phyloP scores from a whole-genome alignment of 2,888 invertebrate genomes.

The Parapristionchus giblindavisi region DNA sequence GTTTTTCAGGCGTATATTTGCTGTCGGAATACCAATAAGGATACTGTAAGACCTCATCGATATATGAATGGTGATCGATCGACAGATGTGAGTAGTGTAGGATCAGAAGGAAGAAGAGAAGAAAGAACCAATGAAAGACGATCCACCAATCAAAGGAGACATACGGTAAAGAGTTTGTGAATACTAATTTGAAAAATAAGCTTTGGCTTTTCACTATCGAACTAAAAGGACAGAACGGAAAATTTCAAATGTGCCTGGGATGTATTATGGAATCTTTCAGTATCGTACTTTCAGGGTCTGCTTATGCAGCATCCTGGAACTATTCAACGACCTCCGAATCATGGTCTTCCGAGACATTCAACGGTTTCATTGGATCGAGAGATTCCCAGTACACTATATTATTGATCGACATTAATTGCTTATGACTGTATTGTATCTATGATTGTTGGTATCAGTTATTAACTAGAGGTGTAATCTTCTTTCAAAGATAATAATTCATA shows the following conservation, averaged over 20 bases:
- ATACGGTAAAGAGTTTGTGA: not conserved
- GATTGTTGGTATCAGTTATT: constrained; percentile 17
- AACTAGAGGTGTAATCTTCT: not conserved
- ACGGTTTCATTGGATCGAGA: constrained; percentile 10
- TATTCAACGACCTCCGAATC: not conserved
- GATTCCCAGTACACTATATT: constrained; percentile 15
- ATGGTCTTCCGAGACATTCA: constrained; percentile 3
- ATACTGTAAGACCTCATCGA: not conserved
- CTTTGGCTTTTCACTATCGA: too few species aligned
- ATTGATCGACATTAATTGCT: constrained; percentile 1
- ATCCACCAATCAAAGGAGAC: not conserved
- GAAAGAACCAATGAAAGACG: constrained; percentile 1
- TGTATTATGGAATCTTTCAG: not conserved
- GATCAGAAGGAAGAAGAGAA: constrained; percentile 21
- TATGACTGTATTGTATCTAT: not conserved
- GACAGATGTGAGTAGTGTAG: constrained; percentile 28
- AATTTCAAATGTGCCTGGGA: too few species aligned
- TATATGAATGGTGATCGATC: not conserved
- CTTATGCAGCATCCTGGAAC: not conserved
- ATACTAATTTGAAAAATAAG: too few species aligned
- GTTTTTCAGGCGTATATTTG: constrained; percentile 7
- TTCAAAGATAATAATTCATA: too few species aligned
- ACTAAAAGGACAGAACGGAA: too few species aligned
- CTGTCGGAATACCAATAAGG: not conserved
- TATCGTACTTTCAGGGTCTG: not conserved